A percentile compares a stretch with the other conserved stretches of the same genome.
phyloP scores from a whole-genome alignment of 2,797 vertebrate species.

The Pogonophryne albipinna region DNA sequence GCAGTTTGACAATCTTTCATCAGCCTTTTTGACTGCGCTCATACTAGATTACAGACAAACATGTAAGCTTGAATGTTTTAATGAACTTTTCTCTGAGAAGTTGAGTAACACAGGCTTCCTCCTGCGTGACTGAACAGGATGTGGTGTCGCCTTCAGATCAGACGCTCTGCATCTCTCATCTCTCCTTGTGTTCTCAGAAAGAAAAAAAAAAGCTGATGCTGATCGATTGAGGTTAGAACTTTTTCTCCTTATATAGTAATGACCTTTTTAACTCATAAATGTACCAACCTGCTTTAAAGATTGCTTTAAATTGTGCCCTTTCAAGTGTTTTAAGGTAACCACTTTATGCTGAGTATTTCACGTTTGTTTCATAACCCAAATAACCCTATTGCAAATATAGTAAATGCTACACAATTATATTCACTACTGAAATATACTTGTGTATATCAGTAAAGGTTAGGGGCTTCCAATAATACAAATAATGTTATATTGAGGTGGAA shows the following conservation, averaged over 20 bases:
- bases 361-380: neutral
- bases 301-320: neutral
- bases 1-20: neutral
- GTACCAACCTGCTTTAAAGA: neutral
- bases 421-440: neutral
- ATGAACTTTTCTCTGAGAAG: constrained; percentile 24
- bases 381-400: too few relatives aligned
- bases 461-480: neutral
- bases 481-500: neutral
- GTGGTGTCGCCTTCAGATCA: constrained; percentile 73
- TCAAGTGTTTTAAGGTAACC: neutral
- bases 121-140: constrained; percentile 79
- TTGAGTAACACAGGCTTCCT: constrained; percentile 65
- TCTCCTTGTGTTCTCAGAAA: constrained; percentile 45
- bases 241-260: constrained; percentile 52
- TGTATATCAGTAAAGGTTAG: neutral
- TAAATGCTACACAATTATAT: too few relatives aligned
- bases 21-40: neutral
- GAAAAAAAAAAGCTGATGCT: constrained; percentile 23
- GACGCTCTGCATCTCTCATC: constrained; percentile 47
- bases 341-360: neutral
- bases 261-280: neutral
- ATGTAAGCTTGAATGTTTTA: constrained; percentile 11
- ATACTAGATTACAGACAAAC: constrained; percentile 2
- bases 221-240: constrained; percentile 21